Percentiles rank a stretch among this genome's conserved stretches.
These are phyloP conservation scores for Phoebastria nigripes DNA, from an alignment of 2,797 vertebrate genomes.

Conservation along the genomic window DNA sequence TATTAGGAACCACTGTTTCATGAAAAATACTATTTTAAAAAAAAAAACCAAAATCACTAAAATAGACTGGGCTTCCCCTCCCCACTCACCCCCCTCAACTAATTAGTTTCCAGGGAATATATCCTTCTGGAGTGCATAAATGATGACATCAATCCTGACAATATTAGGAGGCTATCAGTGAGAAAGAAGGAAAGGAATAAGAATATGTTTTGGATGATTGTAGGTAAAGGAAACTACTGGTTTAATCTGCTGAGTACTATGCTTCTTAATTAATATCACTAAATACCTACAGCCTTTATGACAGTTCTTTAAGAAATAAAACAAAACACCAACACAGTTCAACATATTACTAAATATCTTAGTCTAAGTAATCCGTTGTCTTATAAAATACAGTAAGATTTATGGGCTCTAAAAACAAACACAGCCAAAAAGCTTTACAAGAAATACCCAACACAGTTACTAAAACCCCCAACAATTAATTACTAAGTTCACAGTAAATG, in stretches of 20 bases:
- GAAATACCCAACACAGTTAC: not conserved
- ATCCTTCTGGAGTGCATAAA: constrained; percentile 50
- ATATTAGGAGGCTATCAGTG: not conserved
- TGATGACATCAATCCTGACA: constrained; percentile 44
- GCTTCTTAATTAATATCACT: not conserved
- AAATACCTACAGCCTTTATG: not conserved
- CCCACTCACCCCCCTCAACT: not conserved
- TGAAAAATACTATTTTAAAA: constrained; percentile 19
- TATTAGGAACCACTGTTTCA: not conserved
- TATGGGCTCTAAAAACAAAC: constrained; percentile 7
- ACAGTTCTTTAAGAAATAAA: not conserved
- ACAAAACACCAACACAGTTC: not conserved
- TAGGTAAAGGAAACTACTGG: not conserved
- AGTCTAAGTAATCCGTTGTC: not conserved
- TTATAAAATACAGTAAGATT: constrained; percentile 10
- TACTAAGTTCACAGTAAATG: not conserved
- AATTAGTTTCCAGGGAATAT: constrained; percentile 54
- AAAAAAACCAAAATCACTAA: not conserved
- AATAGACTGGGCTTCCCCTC: constrained; percentile 26
- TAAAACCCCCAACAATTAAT: not conserved
- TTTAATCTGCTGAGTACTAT: not conserved
- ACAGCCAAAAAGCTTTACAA: constrained; percentile 4
- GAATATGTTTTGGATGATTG: not conserved
- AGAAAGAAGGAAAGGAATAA: constrained; percentile 21
- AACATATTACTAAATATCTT: not conserved